phyloP scores from a whole-genome alignment of 2,888 invertebrate genomes.

The Drosophila mettleri region DNA sequence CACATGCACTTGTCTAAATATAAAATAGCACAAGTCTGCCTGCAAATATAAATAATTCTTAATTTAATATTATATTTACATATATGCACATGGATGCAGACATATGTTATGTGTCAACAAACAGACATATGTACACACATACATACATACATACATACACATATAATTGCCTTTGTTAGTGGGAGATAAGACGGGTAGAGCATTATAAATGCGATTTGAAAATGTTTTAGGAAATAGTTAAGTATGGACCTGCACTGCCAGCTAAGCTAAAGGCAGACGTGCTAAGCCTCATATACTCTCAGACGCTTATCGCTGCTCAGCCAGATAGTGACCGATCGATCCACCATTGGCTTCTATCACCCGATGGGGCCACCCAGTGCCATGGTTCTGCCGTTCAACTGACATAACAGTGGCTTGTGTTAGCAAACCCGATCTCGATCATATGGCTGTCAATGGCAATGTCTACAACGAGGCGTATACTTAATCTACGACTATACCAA shows the following conservation, averaged over 20 bases:
- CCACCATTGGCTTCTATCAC: conserved; percentile 15
- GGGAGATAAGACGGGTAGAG: neutral
- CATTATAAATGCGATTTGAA: conserved; percentile 13
- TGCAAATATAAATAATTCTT: conserved; percentile 49
- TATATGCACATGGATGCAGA: conserved; percentile 21
- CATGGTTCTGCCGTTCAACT: conserved; percentile 12
- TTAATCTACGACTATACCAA: conserved; percentile 32
- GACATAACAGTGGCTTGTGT: conserved; percentile 14
- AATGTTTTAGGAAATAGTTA: neutral
- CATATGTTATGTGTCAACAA: conserved; percentile 12
- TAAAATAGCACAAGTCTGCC: conserved; percentile 54
- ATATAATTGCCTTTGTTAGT: neutral
- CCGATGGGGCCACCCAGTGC: conserved; percentile 4
- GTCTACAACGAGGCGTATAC: conserved; percentile 35
- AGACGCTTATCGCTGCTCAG: conserved; percentile 14
- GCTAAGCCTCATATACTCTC: conserved; percentile 12
- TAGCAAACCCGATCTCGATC: conserved; percentile 14
- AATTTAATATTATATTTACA: conserved; percentile 34
- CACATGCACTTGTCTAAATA: conserved; percentile 77
- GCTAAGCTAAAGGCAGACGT: conserved; percentile 24
- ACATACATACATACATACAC: neutral
- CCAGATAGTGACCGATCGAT: conserved; percentile 10
- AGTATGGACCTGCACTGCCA: neutral
- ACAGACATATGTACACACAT: neutral
- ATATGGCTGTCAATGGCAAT: conserved; percentile 6